Evolutionary conservation across 2,113 vertebrate species (phyloP).

Genomic region (Elanoides forficatus): DNA sequence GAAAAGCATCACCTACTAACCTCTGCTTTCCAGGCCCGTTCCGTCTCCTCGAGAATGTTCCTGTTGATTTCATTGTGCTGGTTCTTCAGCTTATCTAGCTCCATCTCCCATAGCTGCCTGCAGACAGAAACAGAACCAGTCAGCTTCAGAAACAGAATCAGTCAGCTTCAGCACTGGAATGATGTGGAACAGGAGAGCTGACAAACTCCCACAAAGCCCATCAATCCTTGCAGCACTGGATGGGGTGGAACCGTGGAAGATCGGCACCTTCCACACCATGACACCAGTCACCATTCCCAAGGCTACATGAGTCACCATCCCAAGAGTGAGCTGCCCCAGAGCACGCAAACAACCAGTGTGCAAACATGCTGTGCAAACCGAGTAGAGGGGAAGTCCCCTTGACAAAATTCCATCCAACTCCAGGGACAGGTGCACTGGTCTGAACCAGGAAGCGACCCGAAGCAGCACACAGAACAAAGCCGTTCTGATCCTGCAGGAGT

Average conservation of each 20-base stretch:
- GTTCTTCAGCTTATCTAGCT: slow-evolving; percentile 79
- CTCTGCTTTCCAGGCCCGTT: slow-evolving; percentile 79
- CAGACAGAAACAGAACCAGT: background rate
- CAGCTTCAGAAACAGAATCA: background rate
- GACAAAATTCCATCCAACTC: fast-evolving
- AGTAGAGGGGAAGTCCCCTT: background rate
- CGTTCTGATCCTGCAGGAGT: background rate
- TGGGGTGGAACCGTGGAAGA: background rate
- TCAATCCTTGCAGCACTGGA: fast-evolving
- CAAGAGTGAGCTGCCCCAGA: background rate
- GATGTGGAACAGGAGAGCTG: background rate
- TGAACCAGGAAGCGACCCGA: background rate
- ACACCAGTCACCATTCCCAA: background rate
- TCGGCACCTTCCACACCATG: fast-evolving
- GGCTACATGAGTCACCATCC: background rate
- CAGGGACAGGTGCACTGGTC: background rate
- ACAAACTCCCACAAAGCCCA: background rate
- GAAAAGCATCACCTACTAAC: slow-evolving; percentile 15
- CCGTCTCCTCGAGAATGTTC: slow-evolving; percentile 76
- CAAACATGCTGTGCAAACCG: fast-evolving
- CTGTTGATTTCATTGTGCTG: slow-evolving; percentile 78
- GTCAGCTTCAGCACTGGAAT: fast-evolving
- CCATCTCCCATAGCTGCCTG: slow-evolving; percentile 82
- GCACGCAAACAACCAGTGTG: background rate
- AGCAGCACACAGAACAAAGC: background rate